These are phyloP conservation scores for Microtus richardsoni DNA, from an alignment of 2,113 vertebrate species.

Conservation along the genomic window DNA sequence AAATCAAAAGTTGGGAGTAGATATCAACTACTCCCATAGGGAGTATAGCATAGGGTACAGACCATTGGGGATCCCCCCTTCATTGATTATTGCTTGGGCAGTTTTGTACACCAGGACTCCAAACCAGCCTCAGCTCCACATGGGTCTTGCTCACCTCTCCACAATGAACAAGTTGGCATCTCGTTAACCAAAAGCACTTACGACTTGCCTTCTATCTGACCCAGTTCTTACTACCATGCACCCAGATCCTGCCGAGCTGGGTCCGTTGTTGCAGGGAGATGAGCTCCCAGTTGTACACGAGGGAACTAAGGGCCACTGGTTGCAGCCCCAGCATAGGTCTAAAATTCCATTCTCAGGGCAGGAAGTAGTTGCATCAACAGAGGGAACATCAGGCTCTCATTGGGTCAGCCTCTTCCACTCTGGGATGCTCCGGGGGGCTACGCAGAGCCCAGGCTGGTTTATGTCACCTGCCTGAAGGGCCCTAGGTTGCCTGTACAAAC, in stretches of 20 bases:
- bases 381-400: not conserved
- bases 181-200: not conserved
- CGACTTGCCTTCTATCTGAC: fast-evolving
- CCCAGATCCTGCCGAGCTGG: not conserved
- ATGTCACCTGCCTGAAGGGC: not conserved
- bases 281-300: not conserved
- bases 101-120: not conserved
- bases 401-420: not conserved
- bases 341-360: not conserved
- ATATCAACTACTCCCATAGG: not conserved
- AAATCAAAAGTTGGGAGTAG: not conserved
- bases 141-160: not conserved
- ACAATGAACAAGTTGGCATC: fast-evolving
- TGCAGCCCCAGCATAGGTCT: not conserved
- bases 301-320: not conserved
- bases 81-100: not conserved
- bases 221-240: fast-evolving
- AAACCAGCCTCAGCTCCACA: fast-evolving
- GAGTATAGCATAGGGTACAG: too few species aligned
- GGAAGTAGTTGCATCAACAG: not conserved
- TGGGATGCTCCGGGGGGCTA: not conserved
- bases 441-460: not conserved
- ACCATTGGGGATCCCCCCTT: not conserved
- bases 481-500: not conserved
- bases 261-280: not conserved